These are phyloP conservation scores for Malurus alboscapulatus DNA, from an alignment of 2,113 vertebrate genomes.

Conservation along the genomic window DNA sequence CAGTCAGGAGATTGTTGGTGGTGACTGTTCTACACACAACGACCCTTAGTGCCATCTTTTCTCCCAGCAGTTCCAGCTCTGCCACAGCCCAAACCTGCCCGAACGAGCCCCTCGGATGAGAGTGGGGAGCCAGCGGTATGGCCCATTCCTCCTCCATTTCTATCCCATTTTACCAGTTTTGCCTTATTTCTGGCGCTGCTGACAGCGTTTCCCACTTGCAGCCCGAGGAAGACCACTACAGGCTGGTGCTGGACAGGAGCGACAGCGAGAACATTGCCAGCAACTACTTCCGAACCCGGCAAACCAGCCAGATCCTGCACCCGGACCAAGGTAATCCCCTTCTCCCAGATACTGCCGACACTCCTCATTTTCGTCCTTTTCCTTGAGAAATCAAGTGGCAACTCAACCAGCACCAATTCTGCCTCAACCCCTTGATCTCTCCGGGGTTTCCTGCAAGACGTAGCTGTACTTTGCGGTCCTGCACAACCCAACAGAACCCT, in stretches of 20 bases:
- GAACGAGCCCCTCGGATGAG: slow-evolving; percentile 52
- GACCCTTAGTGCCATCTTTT: background rate
- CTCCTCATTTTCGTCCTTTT: background rate
- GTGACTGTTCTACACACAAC: rapidly evolving
- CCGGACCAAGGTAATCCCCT: slow-evolving; percentile 44
- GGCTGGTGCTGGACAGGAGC: slow-evolving; percentile 81
- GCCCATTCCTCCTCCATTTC: background rate
- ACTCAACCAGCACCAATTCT: background rate
- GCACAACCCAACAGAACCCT: background rate
- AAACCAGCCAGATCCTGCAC: slow-evolving; percentile 79
- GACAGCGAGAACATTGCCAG: slow-evolving; percentile 84
- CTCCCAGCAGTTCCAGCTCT: slow-evolving; percentile 71
- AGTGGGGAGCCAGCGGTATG: slow-evolving; percentile 66
- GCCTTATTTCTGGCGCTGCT: rapidly evolving
- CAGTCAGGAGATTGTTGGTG: background rate
- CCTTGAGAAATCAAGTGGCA: background rate
- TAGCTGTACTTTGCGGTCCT: background rate
- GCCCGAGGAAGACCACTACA: slow-evolving; percentile 84
- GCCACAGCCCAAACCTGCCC: slow-evolving; percentile 24
- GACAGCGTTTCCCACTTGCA: background rate
- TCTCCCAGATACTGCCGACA: background rate
- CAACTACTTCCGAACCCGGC: slow-evolving; percentile 82
- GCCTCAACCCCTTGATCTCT: background rate
- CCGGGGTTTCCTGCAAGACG: background rate
- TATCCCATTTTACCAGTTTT: rapidly evolving